Evolutionary conservation across 1,140 invertebrate species (phyloP), one percentile per base, ranked within the genome.

Genomic region (Phenacoccus solenopsis): DNA sequence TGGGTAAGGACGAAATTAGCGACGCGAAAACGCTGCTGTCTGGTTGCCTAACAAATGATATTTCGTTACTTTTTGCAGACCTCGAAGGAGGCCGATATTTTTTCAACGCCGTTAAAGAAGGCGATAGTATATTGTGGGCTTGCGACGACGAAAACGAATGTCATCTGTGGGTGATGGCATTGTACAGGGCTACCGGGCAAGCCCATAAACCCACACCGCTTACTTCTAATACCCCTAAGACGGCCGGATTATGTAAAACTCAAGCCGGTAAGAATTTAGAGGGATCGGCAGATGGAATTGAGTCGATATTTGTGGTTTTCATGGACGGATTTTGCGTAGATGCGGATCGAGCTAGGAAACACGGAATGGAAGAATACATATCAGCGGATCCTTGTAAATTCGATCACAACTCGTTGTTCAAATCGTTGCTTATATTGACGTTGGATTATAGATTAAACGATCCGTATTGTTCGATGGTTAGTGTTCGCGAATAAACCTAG

Each of bases 311-410:
- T 13, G 5, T 32, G 30, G 5, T 32, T 32, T 13, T 32, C 13
- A 32, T 32, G 5, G 38, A n/a, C n/a, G n/a, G n/a, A n/a, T 5
- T n/a, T 49, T n/a, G 30, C 16, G 35, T 76, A 87, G 93, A 98
- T 84, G 92, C 95, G 67, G 97, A 99, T 77, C 87, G 95, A 78
- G 96, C 95, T 0, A 85, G 93, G 59, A 98, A 98, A 79, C 96
- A 98, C 80, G 96, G 97, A 30, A 95, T 99, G 93, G 97, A 99
- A 78, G 96, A 98, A 79, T 98, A 91, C 79, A 98, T 99, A 73
- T 94, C 94, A 75, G 95, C 96, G 7, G 96, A 99, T 84, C 96
- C 97, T 1, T 97, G 94, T 78, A 91, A 90, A 79, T 98, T 94
- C 80, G 93, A 96, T 76, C 97, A 99, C 78, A 91, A 94, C 69